A percentile compares a stretch with the other conserved stretches of the same genome.
phyloP scores from a whole-genome alignment of 1,140 invertebrate genomes.

The Tyrophagus putrescentiae region DNA sequence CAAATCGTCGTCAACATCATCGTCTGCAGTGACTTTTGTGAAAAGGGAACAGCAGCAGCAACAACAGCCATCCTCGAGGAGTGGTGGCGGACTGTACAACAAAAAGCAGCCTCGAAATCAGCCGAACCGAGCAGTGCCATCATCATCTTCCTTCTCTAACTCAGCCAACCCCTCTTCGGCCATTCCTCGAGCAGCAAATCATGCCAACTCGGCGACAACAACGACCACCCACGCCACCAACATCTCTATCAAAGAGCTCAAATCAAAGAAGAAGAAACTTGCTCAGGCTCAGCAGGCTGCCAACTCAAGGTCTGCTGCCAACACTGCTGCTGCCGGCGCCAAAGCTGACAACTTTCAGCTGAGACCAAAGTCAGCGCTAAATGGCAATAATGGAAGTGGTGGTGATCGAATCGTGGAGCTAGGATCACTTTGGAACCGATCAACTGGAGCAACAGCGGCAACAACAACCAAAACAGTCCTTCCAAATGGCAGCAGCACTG shows the following conservation, averaged over 20 bases:
- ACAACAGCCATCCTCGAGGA: no score
- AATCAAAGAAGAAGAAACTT: constrained; percentile 17
- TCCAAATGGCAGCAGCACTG: neutral
- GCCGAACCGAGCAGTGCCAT: neutral
- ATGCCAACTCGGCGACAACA: neutral
- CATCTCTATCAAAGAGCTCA: constrained; percentile 9
- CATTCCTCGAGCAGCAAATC: constrained; percentile 5
- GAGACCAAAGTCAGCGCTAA: neutral
- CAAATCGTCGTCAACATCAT: no score
- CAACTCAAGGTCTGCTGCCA: no score
- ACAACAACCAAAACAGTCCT: neutral
- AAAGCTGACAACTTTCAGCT: no score
- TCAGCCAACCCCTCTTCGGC: neutral
- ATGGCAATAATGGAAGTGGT: neutral
- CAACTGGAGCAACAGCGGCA: neutral
- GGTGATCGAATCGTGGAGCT: constrained; percentile 6
- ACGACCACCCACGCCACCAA: constrained; percentile 5
- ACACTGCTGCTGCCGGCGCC: no score
- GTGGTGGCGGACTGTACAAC: no score
- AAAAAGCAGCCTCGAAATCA: no score
- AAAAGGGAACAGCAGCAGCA: no score
- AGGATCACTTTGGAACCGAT: constrained; percentile 7
- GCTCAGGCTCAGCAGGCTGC: no score
- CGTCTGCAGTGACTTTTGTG: no score
- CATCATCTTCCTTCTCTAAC: no score